Evolutionary conservation across 2,888 invertebrate species (phyloP).

Genomic region (Rhingia campestris): DNA sequence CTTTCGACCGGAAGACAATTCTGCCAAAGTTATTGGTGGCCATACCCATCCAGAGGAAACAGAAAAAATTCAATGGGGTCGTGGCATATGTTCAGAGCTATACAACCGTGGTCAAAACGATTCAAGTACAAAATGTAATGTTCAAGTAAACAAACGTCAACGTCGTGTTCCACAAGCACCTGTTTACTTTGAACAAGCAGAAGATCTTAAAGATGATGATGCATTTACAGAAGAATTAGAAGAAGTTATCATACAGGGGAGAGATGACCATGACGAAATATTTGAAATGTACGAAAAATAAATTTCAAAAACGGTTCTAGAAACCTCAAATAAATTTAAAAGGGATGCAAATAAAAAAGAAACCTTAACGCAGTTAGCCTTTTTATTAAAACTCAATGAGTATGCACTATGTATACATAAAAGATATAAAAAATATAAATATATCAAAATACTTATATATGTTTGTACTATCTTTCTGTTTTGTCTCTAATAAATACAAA

Average conservation of each 20-base stretch:
- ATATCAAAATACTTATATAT: too few relatives aligned
- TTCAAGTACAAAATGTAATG: slow-evolving; percentile 1
- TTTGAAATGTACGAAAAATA: slow-evolving; percentile 19
- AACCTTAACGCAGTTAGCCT: too few relatives aligned
- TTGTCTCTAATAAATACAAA: too few relatives aligned
- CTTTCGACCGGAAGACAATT: slow-evolving; percentile 74
- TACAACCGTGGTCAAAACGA: slow-evolving; percentile 49
- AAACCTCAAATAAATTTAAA: too few relatives aligned
- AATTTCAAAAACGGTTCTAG: not conserved
- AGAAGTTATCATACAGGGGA: slow-evolving; percentile 13
- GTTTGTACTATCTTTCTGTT: too few relatives aligned
- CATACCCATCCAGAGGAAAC: slow-evolving; percentile 78
- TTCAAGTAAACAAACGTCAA: not conserved
- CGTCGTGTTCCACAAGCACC: not conserved
- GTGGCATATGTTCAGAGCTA: slow-evolving; percentile 65
- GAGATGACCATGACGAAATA: slow-evolving; percentile 18
- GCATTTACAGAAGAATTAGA: slow-evolving; percentile 10
- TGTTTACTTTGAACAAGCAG: not conserved
- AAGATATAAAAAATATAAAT: too few relatives aligned
- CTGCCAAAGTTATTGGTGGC: slow-evolving; percentile 75
- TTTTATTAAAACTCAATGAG: too few relatives aligned
- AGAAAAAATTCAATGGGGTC: slow-evolving; percentile 78
- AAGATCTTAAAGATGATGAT: slow-evolving; percentile 12
- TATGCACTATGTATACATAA: too few relatives aligned
- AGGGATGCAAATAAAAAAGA: too few relatives aligned